Conservation (phyloP, 1,140 invertebrate species). For the Nomia melanderi region DNA sequence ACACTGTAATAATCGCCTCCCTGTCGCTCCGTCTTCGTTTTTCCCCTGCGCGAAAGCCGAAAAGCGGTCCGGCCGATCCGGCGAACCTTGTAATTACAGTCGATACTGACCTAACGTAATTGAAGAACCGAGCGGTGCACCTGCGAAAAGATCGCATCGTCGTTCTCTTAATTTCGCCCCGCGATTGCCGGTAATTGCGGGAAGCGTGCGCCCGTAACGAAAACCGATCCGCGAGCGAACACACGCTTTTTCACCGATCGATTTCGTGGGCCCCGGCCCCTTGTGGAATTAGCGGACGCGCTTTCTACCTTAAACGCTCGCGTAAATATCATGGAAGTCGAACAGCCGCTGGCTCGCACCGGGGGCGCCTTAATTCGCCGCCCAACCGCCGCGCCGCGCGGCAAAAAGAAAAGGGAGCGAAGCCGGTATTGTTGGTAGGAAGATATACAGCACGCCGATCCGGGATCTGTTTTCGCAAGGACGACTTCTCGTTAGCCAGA, state of each 20-base stretch:
- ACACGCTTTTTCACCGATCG: background rate
- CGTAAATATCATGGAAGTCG: background rate
- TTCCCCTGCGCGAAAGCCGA: background rate
- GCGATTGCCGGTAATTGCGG: background rate
- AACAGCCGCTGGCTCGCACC: background rate
- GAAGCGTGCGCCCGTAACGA: background rate
- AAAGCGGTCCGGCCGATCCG: background rate
- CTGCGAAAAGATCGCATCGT: background rate
- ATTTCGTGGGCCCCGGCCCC: background rate
- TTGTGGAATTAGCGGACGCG: background rate
- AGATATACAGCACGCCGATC: constrained; percentile 40
- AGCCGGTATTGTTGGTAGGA: constrained; percentile 35
- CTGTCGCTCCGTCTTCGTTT: background rate
- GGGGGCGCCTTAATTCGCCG: constrained; percentile 18
- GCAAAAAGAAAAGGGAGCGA: constrained; percentile 24
- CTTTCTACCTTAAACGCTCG: constrained; percentile 41
- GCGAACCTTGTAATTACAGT: constrained; percentile 4
- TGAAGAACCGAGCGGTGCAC: background rate
- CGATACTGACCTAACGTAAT: constrained; percentile 19
- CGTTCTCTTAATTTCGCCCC: constrained; percentile 6
- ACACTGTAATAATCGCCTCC: too few species aligned
- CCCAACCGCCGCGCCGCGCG: too few species aligned
- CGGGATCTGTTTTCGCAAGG: constrained; percentile 28
- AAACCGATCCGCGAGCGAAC: too few species aligned
- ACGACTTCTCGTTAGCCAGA: constrained; percentile 43